Base-by-base conservation (phyloP, 2,113 vertebrate species). In the Arothron firmamentum region DNA sequence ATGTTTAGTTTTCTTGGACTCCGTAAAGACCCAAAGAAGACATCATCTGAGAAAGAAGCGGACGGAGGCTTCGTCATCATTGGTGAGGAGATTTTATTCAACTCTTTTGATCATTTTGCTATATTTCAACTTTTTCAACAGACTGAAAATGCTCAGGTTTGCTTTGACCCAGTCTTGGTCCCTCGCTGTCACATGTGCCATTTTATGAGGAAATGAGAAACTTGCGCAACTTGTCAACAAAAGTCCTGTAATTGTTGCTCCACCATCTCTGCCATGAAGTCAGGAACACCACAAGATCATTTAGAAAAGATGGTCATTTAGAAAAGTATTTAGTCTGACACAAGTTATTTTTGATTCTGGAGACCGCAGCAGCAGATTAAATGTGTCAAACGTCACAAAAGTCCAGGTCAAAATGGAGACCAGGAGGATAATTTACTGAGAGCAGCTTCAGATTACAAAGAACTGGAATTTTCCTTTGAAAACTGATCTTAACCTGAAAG, bases 21-120 rank as follows among this genome's bases (percentile, higher is more conserved):
- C 31, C 88, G 94, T 46, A 99, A 96, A 83, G 95, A 98, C 55
- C 70, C 93, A 5, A 96, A 96, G 72, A 92, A 91, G 60, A 69
- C 90, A 0, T 55, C 70, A 2, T 13, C 90, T 1, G 95, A 98
- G 38, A 92, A 81, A 70, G 96, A 98, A 83, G 74, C 79, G 12
- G 96, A 98, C 82, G 97, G 93, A 67, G 95, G 93, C 58, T 99
- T 99, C 83, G 93, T 98, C 64, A 80, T 98, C 51, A 66, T 98
- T 72, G 96, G 97, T 99, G 79, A 94, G 94, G 80, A 41, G 6
- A 21, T 4, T 46, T 2, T 17, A 46, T 6, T 28, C 4, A 5
- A 28, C 25, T 17, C 6, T n/a, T n/a, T 2, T 47, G 17, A 13
- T 17, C 4, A 47, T n/a, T 7, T 2, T n/a, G n/a, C n/a, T 16